Evolutionary conservation across 2,888 invertebrate genomes (phyloP).

Genomic region (Drosophila nr. perissopoda): DNA sequence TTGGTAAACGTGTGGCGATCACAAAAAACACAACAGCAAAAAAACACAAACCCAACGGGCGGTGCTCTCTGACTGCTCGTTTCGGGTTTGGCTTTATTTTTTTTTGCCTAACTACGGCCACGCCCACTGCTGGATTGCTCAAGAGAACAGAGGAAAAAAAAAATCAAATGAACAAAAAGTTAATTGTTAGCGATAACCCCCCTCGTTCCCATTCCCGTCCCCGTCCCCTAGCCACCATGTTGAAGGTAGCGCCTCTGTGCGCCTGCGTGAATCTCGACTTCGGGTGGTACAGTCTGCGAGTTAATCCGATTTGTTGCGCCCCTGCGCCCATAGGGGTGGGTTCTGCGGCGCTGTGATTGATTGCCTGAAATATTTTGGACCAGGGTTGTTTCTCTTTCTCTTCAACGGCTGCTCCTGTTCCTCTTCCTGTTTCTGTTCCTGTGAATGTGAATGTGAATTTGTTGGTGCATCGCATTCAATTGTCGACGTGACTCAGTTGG

Average conservation of each 20-base stretch:
- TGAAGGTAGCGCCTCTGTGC: constrained; percentile 40
- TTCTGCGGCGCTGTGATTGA: constrained; percentile 77
- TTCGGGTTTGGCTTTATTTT: constrained; percentile 33
- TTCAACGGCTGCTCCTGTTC: constrained; percentile 44
- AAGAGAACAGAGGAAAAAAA: background rate
- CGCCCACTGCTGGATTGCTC: constrained; percentile 46
- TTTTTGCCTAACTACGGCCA: constrained; percentile 51
- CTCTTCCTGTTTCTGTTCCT: constrained; percentile 10
- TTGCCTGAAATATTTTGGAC: constrained; percentile 61
- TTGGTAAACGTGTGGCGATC: constrained; percentile 40
- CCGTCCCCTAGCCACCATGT: background rate
- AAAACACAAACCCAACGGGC: constrained; percentile 48
- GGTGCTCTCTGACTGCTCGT: constrained; percentile 56
- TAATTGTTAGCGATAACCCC: constrained; percentile 68
- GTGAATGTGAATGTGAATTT: constrained; percentile 17
- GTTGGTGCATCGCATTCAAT: constrained; percentile 32
- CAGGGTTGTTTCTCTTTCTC: constrained; percentile 54
- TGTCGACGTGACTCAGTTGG: constrained; percentile 49
- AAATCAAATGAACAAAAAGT: constrained; percentile 57
- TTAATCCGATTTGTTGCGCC: constrained; percentile 77
- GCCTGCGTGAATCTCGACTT: constrained; percentile 68
- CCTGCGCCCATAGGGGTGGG: constrained; percentile 61
- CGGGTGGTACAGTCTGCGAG: constrained; percentile 74
- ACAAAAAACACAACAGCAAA: background rate
- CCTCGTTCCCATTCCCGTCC: background rate